Base-by-base conservation (phyloP, 2,888 invertebrate species). In the Melanostoma mellinum region DNA sequence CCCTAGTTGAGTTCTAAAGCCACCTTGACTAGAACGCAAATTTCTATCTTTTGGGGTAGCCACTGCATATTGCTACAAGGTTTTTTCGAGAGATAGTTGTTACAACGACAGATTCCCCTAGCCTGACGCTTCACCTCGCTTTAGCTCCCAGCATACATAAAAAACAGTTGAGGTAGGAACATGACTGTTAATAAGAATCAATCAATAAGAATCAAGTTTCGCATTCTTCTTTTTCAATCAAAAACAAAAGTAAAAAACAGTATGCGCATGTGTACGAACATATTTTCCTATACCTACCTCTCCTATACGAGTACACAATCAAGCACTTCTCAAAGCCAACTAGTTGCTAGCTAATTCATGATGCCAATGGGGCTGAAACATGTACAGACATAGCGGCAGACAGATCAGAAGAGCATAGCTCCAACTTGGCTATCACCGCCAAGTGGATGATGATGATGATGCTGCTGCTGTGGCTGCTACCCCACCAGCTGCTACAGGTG, bases 381-480 rank as follows among this genome's bases (percentile, higher is more conserved):
- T 46, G 68, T 52, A 73, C 77, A 82, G 84, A 84, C 84, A 78
- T 40, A 65, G 60, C 56, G 84, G 84, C 84, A 84, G 84, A 84
- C 84, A 74, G 74, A 65, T 46, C 35, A 65, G 38, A 74, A 56
- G 46, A 65, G 46, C 76, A 72, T 36, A 81, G 76, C 76, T 76
- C 58, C 71, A 60, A 60, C 60, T 60, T 77, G 73, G 50, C 73
- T 73, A 77, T 63, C 76, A 61, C 67, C 44, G 67, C 48, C 63
- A 76, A 32, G 30, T 40, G 36, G 44, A 30, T 50, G 20, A 20
- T 20, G 20, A 76, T 40, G 30, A 52, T 48, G 44, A 30, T 50
- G n/a, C 42, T 58, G 68, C 68, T 63, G 56, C 58, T 5, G n/a
- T 35, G 3, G 35, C 44, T 33, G 20, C 5, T n/a, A 36, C 33